A percentile compares a stretch with the other conserved stretches of the same genome.
These are phyloP conservation scores for Cotesia congregata DNA, from an alignment of 2,888 invertebrate species.

Conservation along the genomic window DNA sequence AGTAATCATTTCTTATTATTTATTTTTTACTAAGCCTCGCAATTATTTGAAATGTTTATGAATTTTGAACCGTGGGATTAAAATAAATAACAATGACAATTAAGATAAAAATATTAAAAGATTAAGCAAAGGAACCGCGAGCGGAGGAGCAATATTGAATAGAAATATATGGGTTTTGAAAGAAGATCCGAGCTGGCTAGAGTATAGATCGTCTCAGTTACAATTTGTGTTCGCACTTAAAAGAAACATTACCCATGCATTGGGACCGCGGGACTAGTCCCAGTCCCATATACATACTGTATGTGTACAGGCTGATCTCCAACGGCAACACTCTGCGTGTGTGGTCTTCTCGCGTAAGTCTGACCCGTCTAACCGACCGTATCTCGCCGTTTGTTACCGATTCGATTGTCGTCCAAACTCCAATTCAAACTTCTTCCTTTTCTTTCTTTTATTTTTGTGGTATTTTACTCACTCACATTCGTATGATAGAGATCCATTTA, in stretches of 20 bases:
- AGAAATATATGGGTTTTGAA: constrained; percentile 62
- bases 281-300: constrained; percentile 30
- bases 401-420: constrained; percentile 58
- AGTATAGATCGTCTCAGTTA: constrained; percentile 66
- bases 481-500: neutral
- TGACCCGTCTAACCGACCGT: constrained; percentile 53
- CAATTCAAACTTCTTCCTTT: neutral
- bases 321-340: constrained; percentile 56
- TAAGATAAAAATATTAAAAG: constrained; percentile 1
- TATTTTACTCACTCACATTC: neutral
- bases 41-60: neutral
- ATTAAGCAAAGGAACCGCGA: constrained; percentile 1
- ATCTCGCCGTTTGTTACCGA: constrained; percentile 67
- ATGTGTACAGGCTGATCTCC: constrained; percentile 33
- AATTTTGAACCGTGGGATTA: neutral
- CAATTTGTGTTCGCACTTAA: constrained; percentile 70
- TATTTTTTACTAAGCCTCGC: neutral
- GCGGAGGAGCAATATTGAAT: constrained; percentile 27
- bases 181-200: constrained; percentile 59
- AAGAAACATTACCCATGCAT: constrained; percentile 68
- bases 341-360: constrained; percentile 57
- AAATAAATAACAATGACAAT: constrained; percentile 6
- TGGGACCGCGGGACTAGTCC: constrained; percentile 38
- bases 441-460: neutral
- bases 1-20: too few species aligned